Evolutionary conservation across 1,140 invertebrate species (phyloP), one percentile per base, ranked within the genome.

Genomic region (Drosophila truncata): DNA sequence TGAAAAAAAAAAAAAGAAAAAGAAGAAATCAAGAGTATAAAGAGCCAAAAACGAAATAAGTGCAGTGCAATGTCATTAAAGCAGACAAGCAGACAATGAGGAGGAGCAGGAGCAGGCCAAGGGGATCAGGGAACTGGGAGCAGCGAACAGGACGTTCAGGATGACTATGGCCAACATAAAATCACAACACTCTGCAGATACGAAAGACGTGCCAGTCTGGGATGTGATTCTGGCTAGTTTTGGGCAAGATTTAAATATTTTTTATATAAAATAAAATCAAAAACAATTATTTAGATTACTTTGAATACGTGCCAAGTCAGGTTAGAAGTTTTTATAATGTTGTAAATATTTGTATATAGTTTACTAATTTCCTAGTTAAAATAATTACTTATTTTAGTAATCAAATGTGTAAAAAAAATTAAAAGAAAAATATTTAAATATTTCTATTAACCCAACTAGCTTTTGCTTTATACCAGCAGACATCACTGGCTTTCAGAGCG

Each of bases 51-150:
- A 86, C 66, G 82, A 85, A 84, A 88, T 78, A 90, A 88, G 85
- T 88, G 85, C 85, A 90, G 71, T 87, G 81, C 85, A 81, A 90
- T 90, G 85, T 85, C 85, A 88, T 88, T 88, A 90, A 88, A 90
- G 81, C 64, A 81, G 84, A 78, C 80, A 80, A 80, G 69, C 81
- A 81, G 78, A 88, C 85, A 83, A 81, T 75, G 72, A 69, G 62
- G 20, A 29, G 35, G 47, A 50, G 29, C 60, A 39, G 55, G 61
- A 55, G 29, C 55, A 39, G 55, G 61, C 3, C 16, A 27, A 11
- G 27, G 4, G 1, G 25, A 44, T 20, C 14, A 14, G 50, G 33
- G 16, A 18, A 16, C 52, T 57, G 54, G 54, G 50, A 55, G 27
- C 23, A 67, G 60, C 62, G 49, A 54, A 64, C 52, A 59, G 64